Percentiles rank a stretch among this genome's conserved stretches.
These are phyloP conservation scores for Ovis aries DNA, from an alignment of 2,113 vertebrate genomes.

Conservation along the genomic window DNA sequence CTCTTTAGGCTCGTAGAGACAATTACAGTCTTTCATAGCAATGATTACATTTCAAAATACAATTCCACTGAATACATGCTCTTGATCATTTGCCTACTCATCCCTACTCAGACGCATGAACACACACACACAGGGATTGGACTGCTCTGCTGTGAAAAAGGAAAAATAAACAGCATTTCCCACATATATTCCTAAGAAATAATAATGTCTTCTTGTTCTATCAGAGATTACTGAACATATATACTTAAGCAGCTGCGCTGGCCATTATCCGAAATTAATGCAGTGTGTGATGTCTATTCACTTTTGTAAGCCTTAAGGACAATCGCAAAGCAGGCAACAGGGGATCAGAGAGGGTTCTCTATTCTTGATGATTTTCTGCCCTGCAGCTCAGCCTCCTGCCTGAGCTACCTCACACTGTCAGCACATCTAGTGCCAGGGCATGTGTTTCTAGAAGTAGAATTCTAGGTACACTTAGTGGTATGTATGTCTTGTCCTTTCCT, in stretches of 20 bases:
- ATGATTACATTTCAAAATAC: neutral
- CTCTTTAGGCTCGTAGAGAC: slow-evolving; percentile 16
- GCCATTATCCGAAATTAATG: neutral
- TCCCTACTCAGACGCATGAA: neutral
- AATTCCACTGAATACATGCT: neutral
- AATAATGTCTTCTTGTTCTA: neutral
- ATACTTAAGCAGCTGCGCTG: neutral
- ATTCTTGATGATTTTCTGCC: neutral
- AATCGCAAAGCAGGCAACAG: neutral
- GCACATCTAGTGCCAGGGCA: neutral
- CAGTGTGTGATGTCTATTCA: neutral
- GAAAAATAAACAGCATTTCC: neutral
- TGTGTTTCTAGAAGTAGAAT: neutral
- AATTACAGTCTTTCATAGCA: neutral
- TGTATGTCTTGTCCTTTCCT: neutral
- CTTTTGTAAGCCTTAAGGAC: neutral
- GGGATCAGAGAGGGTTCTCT: neutral
- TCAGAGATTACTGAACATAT: neutral
- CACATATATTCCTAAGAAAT: neutral
- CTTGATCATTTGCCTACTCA: neutral
- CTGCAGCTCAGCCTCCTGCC: neutral
- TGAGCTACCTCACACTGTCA: neutral
- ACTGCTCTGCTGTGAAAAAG: neutral
- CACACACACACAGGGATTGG: rapidly evolving
- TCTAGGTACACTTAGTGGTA: neutral